Conservation (phyloP, 1,140 invertebrate species). For the Aphelinus atriplicis region DNA sequence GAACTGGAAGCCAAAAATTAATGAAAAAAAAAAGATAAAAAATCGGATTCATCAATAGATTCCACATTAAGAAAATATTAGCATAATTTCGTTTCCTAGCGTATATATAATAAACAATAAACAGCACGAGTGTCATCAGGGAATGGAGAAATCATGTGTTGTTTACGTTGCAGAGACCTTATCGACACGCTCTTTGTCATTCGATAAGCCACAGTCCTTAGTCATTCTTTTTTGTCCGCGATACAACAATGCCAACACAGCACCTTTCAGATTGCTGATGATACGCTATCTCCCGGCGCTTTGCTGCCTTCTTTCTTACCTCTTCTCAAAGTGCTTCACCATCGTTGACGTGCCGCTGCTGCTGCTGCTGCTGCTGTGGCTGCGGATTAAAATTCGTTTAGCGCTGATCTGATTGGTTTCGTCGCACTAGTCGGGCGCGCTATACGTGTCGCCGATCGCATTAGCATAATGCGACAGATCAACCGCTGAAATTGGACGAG, state of each 20-base stretch:
- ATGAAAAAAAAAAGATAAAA: too few relatives aligned
- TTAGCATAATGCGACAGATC: slow-evolving; percentile 25
- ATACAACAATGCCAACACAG: slow-evolving; percentile 29
- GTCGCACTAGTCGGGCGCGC: neutral
- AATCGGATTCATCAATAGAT: too few relatives aligned
- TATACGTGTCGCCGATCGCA: slow-evolving; percentile 6
- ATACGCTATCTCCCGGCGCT: slow-evolving; percentile 16
- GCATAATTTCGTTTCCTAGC: slow-evolving; percentile 11
- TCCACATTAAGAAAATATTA: neutral
- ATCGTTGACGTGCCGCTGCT: neutral
- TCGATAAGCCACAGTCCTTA: slow-evolving; percentile 18
- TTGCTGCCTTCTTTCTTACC: neutral
- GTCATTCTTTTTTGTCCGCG: slow-evolving; percentile 1
- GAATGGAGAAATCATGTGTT: slow-evolving; percentile 14
- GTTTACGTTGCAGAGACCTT: slow-evolving; percentile 16
- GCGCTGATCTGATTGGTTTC: slow-evolving; percentile 28
- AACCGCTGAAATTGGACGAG: neutral
- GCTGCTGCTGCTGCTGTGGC: neutral
- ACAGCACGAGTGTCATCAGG: neutral
- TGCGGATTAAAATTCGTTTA: slow-evolving; percentile 24
- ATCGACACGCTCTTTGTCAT: slow-evolving; percentile 32
- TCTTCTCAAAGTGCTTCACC: neutral
- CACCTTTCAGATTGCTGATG: slow-evolving; percentile 22
- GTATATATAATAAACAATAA: neutral
- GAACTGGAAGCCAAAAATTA: too few relatives aligned